Conservation (phyloP, 1,140 invertebrate species). For the Zaprionus tsacasi region DNA sequence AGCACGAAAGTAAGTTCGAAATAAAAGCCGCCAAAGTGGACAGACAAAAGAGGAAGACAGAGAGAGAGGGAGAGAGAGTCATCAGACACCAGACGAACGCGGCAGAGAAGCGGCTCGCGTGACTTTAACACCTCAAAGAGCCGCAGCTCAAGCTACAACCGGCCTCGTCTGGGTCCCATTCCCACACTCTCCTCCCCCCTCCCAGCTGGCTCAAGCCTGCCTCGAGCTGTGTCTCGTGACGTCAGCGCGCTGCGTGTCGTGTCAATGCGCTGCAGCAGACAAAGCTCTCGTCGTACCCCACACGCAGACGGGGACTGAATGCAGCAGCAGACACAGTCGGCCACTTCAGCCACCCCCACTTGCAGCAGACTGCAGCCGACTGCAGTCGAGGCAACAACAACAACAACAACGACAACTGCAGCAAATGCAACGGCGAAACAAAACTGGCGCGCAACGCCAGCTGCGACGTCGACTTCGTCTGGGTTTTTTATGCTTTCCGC, state of each 20-base stretch:
- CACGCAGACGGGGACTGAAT: constrained; percentile 1
- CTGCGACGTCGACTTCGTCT: constrained; percentile 54
- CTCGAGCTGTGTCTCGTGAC: constrained; percentile 32
- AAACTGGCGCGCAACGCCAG: constrained; percentile 39
- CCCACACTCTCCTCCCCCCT: too few relatives aligned
- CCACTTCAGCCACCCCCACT: constrained; percentile 22
- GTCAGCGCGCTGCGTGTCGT: constrained; percentile 39
- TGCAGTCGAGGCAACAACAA: constrained; percentile 24
- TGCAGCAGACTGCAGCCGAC: neutral
- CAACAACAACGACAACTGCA: constrained; percentile 20
- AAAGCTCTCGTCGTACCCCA: constrained; percentile 18
- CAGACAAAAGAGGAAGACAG: neutral
- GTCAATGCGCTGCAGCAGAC: constrained; percentile 41
- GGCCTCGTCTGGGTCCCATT: constrained; percentile 9
- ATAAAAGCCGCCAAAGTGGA: constrained; percentile 20
- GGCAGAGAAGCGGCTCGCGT: constrained; percentile 41
- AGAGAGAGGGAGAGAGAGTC: neutral
- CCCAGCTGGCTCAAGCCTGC: neutral
- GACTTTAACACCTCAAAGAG: constrained; percentile 66
- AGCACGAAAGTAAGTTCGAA: constrained; percentile 70
- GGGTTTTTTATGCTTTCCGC: constrained; percentile 68
- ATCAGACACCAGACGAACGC: constrained; percentile 5
- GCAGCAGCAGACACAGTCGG: constrained; percentile 32
- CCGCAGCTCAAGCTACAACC: constrained; percentile 45
- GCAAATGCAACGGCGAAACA: constrained; percentile 14